phyloP scores from a whole-genome alignment of 2,888 invertebrate species.

The Pasiphila rectangulata region DNA sequence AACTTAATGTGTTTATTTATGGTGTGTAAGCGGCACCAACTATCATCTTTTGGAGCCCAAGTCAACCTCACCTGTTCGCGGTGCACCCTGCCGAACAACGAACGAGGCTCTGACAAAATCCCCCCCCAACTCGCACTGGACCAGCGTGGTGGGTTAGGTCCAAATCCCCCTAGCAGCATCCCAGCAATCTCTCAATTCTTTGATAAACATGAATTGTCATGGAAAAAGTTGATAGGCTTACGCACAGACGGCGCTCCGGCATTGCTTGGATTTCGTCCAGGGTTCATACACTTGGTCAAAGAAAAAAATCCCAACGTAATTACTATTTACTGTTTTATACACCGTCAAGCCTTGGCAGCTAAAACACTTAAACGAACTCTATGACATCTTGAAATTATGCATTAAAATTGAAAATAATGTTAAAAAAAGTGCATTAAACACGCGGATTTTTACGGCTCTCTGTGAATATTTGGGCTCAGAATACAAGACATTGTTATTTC shows the following conservation, averaged over 20 bases:
- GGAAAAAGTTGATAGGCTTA: conserved; percentile 33
- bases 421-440: background rate
- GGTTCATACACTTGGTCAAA: conserved; percentile 27
- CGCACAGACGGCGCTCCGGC: conserved; percentile 37
- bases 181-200: conserved; percentile 25
- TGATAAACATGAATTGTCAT: conserved; percentile 27
- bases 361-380: background rate
- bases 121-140: too few relatives aligned
- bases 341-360: conserved; percentile 29
- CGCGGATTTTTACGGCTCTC: background rate
- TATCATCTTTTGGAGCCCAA: too few relatives aligned
- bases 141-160: too few relatives aligned
- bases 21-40: too few relatives aligned
- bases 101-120: too few relatives aligned
- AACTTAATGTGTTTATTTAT: too few relatives aligned
- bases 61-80: too few relatives aligned
- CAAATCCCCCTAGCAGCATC: too few relatives aligned
- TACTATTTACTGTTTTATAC: conserved; percentile 25
- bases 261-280: conserved; percentile 35
- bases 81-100: too few relatives aligned
- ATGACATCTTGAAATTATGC: background rate
- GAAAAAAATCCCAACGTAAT: conserved; percentile 27
- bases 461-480: background rate
- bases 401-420: background rate
- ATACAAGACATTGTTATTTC: background rate